These are phyloP conservation scores for Galagoides demidoff DNA, from an alignment of 2,797 vertebrate genomes.

Conservation along the genomic window DNA sequence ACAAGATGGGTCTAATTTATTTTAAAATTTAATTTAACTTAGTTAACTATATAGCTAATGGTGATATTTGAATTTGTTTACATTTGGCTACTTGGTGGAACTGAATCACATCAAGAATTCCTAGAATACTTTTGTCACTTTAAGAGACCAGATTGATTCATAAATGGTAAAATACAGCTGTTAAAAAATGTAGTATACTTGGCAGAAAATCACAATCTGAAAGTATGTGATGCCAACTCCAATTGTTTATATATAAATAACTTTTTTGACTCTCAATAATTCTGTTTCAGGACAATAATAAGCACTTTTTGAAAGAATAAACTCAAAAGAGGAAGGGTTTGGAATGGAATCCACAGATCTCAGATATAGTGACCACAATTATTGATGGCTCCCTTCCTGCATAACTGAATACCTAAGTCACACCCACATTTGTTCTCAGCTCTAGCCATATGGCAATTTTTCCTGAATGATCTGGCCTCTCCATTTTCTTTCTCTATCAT, in stretches of 20 bases:
- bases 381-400: background rate
- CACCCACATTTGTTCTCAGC: background rate
- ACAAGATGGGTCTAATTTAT: background rate
- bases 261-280: slow-evolving; percentile 3
- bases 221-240: slow-evolving; percentile 12
- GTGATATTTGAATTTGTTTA: background rate
- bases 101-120: background rate
- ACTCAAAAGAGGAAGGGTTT: background rate
- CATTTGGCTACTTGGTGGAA: background rate
- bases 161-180: slow-evolving; percentile 33
- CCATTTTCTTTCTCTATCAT: slow-evolving; percentile 25
- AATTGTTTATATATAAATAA: slow-evolving; percentile 51
- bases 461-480: slow-evolving; percentile 49
- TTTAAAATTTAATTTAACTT: background rate
- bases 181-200: slow-evolving; percentile 28
- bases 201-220: background rate
- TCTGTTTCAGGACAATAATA: slow-evolving; percentile 27
- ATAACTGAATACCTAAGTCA: background rate
- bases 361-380: background rate
- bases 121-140: background rate
- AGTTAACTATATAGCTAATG: background rate
- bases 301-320: slow-evolving; percentile 25
- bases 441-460: slow-evolving; percentile 43
- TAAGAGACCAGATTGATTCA: background rate
- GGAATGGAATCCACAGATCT: background rate